Evolutionary conservation across 2,113 vertebrate genomes (phyloP).

Genomic region (Heteronetta atricapilla): DNA sequence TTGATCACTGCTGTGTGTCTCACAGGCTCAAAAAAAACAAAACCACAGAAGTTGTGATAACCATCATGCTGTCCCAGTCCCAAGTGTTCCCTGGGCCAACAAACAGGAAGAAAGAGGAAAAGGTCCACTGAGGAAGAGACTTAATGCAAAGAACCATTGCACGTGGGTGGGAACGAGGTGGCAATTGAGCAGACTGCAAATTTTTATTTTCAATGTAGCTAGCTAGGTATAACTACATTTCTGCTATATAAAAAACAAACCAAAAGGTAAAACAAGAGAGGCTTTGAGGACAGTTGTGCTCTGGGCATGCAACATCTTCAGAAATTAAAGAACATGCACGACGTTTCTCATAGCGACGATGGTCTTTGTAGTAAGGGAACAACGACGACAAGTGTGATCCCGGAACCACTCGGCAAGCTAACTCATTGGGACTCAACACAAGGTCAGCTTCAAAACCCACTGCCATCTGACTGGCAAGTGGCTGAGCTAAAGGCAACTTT

Average conservation of each 20-base stretch:
- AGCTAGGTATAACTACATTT: neutral
- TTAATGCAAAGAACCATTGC: neutral
- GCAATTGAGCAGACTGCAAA: neutral
- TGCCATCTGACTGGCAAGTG: fast-evolving
- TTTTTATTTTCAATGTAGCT: neutral
- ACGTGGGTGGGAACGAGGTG: neutral
- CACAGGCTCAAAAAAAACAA: neutral
- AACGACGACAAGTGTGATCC: fast-evolving
- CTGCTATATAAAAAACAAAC: neutral
- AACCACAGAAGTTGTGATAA: neutral
- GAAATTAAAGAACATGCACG: neutral
- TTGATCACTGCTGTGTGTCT: neutral
- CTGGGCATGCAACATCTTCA: neutral
- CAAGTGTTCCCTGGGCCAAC: neutral
- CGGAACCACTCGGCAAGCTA: neutral
- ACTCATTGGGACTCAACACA: fast-evolving
- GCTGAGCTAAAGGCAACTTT: neutral
- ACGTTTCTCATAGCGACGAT: neutral
- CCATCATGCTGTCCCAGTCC: too few relatives aligned
- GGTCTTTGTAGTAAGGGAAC: neutral
- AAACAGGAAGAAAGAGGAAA: neutral
- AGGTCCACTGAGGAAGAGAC: neutral
- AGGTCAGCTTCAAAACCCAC: neutral
- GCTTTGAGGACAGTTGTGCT: neutral
- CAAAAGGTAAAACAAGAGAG: neutral